phyloP scores from a whole-genome alignment of 2,113 vertebrate species.

The Saimiri boliviensis region DNA sequence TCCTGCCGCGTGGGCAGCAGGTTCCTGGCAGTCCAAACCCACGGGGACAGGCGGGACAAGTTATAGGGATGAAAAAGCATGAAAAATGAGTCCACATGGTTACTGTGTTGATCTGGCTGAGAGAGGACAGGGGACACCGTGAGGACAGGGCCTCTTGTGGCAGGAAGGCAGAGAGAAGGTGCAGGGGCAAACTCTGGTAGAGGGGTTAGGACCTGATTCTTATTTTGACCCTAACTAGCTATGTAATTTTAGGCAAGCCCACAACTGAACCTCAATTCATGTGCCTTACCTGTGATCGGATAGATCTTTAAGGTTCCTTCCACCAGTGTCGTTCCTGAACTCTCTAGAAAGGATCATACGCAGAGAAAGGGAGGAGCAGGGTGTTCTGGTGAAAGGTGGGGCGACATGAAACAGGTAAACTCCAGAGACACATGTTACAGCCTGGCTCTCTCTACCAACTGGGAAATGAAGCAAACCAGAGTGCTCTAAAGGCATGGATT shows the following conservation, averaged over 20 bases:
- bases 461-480: neutral
- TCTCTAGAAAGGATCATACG: neutral
- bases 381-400: neutral
- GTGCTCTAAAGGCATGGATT: fast-evolving
- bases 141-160: neutral
- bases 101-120: fast-evolving
- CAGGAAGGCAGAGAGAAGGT: neutral
- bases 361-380: neutral
- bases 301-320: neutral
- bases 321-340: neutral
- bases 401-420: neutral
- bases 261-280: neutral
- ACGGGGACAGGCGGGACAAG: neutral
- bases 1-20: constrained; percentile 58
- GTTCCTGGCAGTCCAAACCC: neutral
- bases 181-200: neutral
- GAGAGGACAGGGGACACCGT: neutral
- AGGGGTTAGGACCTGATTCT: too few species aligned
- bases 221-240: neutral
- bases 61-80: neutral
- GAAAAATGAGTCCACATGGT: fast-evolving
- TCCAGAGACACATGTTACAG: neutral
- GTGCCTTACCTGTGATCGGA: neutral
- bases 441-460: neutral
- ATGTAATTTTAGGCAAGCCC: neutral